Evolutionary conservation across 1,140 invertebrate genomes (phyloP).

Genomic region (Drosophila repleta): DNA sequence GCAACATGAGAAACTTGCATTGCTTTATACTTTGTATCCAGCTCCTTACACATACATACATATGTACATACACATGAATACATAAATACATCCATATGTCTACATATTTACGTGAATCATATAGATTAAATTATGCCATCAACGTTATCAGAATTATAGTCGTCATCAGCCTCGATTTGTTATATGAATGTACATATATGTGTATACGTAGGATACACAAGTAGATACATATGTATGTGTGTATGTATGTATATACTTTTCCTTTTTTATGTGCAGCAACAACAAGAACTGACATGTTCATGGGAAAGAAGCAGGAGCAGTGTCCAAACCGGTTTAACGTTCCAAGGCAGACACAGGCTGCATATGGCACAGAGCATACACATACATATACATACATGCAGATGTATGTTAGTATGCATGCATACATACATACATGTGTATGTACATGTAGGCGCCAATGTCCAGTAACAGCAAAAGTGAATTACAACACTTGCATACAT

Average conservation of each 20-base stretch:
- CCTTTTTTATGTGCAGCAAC: constrained; percentile 60
- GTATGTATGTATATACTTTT: constrained; percentile 45
- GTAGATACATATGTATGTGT: constrained; percentile 15
- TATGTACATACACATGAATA: background rate
- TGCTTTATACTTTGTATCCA: background rate
- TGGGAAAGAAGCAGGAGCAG: constrained; percentile 47
- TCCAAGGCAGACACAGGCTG: constrained; percentile 56
- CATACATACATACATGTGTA: background rate
- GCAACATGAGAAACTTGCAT: background rate
- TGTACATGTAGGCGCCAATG: constrained; percentile 26
- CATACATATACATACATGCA: background rate
- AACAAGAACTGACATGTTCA: constrained; percentile 35
- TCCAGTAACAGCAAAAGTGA: constrained; percentile 5
- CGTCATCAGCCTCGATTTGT: too few species aligned
- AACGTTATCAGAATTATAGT: too few species aligned
- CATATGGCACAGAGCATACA: constrained; percentile 32
- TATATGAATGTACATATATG: background rate
- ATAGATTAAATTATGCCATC: too few species aligned
- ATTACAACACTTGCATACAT: constrained; percentile 19
- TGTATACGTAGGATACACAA: constrained; percentile 3
- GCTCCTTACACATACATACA: too few species aligned
- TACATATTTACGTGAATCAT: too few species aligned
- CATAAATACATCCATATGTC: too few species aligned
- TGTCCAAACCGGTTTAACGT: constrained; percentile 64
- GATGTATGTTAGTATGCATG: constrained; percentile 2